These are phyloP conservation scores for Reticulitermes lucifugus DNA, from an alignment of 2,888 invertebrate genomes.

Conservation along the genomic window DNA sequence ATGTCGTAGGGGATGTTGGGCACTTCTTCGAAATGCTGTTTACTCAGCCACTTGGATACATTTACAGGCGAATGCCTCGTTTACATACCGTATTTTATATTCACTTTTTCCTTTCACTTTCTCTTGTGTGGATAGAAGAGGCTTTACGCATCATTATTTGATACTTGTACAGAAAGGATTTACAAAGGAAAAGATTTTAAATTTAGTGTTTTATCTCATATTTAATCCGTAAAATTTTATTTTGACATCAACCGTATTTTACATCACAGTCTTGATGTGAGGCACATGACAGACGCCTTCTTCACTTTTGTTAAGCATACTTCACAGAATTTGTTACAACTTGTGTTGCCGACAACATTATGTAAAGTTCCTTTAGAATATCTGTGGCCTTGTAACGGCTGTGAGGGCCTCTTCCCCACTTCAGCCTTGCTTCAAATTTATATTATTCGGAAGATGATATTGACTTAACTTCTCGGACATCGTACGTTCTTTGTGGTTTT, in stretches of 20 bases:
- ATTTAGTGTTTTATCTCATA: background rate
- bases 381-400: background rate
- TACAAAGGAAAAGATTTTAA: background rate
- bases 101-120: no score
- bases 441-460: background rate
- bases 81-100: no score
- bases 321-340: conserved; percentile 4
- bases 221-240: background rate
- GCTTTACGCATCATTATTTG: no score
- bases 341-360: background rate
- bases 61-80: no score
- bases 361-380: background rate
- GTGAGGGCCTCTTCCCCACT: background rate
- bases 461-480: background rate
- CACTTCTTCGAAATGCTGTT: no score
- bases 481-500: background rate
- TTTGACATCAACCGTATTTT: background rate
- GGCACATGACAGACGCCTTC: background rate
- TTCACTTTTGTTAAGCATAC: background rate
- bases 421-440: background rate
- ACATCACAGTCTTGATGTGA: background rate
- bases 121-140: no score
- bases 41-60: no score
- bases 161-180: background rate
- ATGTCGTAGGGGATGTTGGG: no score